Base-by-base conservation (phyloP, 2,113 vertebrate species). In the Vulpes lagopus region DNA sequence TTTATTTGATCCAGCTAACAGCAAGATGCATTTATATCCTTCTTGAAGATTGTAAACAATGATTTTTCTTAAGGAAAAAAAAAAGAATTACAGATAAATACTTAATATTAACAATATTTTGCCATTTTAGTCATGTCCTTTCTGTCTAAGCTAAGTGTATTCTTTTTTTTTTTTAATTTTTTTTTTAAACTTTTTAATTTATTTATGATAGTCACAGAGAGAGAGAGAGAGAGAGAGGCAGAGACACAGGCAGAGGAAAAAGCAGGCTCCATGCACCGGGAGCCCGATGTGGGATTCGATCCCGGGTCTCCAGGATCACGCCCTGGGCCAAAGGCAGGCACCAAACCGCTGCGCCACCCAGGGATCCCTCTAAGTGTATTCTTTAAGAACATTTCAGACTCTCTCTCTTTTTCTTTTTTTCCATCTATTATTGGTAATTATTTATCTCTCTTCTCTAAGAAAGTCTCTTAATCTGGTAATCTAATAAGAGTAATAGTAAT, bases 91-190 rank as follows among this genome's bases (percentile, higher is more conserved):
- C 2, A 91, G 2, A 84, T 43, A 87, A 80, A 43, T 83, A 57
- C 9, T 97, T 84, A 84, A 16, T 74, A 95, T 73, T 73, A 96
- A 53, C 5, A 65, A 1, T 65, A 69, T 74, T 89, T 96, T 3
- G 25, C 8, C 1, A 84, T 71, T 90, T 90, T 91, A 38, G 1
- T 64, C 49, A 89, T 53, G 62, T 88, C 17, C 14, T 92, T 82
- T 81, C 11, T 90, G 15, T 67, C 19, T 30, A 82, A 80, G 20
- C 8, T 62, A 84, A 96, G 10, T 73, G 1, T 74, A 17, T 53
- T 67, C n/a, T 20, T 94, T 19, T n/a, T n/a, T n/a, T n/a, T n/a
- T n/a, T n/a, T n/a, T n/a, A n/a, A n/a, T n/a, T n/a, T n/a, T n/a
- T n/a, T n/a, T n/a, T n/a, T n/a, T n/a, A n/a, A n/a, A n/a, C n/a